Evolutionary conservation across 2,113 vertebrate genomes (phyloP).

Genomic region (Plecotus auritus): DNA sequence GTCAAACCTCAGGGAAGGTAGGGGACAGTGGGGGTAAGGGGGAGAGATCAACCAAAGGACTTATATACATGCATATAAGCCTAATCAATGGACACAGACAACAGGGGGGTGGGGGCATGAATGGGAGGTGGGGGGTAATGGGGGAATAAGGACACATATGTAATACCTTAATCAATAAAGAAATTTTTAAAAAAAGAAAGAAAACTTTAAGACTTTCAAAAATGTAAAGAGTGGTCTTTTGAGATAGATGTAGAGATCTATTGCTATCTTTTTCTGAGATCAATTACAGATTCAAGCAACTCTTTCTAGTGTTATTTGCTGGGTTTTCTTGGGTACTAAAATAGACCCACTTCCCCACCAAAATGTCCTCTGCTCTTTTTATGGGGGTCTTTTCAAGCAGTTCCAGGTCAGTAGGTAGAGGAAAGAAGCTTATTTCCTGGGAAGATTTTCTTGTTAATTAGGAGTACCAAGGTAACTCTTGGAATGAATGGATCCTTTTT

Average conservation of each 20-base stretch:
- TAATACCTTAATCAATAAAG: too few species aligned
- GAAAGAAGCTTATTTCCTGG: neutral
- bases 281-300: neutral
- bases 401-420: neutral
- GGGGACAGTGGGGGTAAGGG: too few species aligned
- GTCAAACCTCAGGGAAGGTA: too few species aligned
- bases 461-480: neutral
- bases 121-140: too few species aligned
- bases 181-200: neutral
- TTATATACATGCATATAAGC: too few species aligned
- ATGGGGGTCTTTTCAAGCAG: neutral
- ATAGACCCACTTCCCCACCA: neutral
- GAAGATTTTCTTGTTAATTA: constrained; percentile 8
- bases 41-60: too few species aligned
- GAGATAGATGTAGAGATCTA: neutral
- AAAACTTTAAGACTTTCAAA: neutral
- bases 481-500: neutral
- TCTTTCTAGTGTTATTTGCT: neutral
- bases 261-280: neutral
- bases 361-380: neutral
- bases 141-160: too few species aligned
- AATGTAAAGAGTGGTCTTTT: neutral
- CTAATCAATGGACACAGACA: too few species aligned
- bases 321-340: neutral
- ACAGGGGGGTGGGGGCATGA: too few species aligned